Evolutionary conservation across 2,113 vertebrate genomes (phyloP).

Genomic region (Chloebia gouldiae): DNA sequence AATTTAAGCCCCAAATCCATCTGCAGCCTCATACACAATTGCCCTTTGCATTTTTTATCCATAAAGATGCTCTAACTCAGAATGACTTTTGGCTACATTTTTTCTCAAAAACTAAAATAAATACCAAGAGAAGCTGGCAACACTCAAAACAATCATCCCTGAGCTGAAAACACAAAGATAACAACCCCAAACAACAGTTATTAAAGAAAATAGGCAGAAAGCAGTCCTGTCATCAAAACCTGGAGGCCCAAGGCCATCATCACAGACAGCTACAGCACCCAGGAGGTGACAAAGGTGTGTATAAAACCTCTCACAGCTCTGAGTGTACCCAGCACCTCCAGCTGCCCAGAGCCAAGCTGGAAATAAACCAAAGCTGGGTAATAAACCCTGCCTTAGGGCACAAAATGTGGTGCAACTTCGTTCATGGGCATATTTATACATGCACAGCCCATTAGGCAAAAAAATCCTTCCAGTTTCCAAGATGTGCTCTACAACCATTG

Average conservation of each 20-base stretch:
- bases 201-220: background rate
- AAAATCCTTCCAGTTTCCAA: background rate
- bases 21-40: background rate
- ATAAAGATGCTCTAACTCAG: background rate
- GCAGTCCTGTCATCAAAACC: background rate
- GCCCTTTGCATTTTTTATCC: background rate
- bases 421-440: background rate
- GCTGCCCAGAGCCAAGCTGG: background rate
- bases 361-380: background rate
- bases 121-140: background rate
- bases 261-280: background rate
- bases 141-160: background rate
- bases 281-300: background rate
- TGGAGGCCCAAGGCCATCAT: background rate
- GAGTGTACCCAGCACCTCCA: background rate
- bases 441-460: accelerated
- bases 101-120: background rate
- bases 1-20: background rate
- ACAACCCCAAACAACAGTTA: background rate
- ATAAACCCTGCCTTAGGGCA: background rate
- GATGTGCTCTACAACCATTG: accelerated
- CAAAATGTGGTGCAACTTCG: background rate
- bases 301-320: background rate
- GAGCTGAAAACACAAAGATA: background rate
- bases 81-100: background rate